A percentile compares a stretch with the other conserved stretches of the same genome.
Conservation (phyloP, 1,140 invertebrate species). For the Caenorhabditis latens region DNA sequence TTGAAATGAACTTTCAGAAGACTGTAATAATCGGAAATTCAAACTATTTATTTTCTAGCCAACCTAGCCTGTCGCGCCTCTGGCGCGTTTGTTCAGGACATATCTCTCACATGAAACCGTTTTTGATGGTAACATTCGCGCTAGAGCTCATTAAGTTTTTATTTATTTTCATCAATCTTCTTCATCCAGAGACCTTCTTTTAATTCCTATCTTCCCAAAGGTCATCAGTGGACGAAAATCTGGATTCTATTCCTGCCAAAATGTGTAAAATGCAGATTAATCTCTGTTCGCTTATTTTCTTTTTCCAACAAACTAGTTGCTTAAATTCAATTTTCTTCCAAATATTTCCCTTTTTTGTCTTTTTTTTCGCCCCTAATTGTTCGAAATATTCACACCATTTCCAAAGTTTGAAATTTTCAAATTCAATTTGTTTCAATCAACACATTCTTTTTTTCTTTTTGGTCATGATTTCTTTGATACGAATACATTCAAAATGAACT, state of each 20-base stretch:
- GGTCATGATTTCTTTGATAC: no score
- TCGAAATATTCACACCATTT: not conserved
- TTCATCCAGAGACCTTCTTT: not conserved
- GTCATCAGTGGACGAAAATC: not conserved
- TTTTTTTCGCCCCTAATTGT: not conserved
- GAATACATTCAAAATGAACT: no score
- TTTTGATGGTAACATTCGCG: no score
- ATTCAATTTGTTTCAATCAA: conserved; percentile 15
- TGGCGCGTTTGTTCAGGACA: no score
- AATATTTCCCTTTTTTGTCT: not conserved
- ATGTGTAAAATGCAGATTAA: not conserved
- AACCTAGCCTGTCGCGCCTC: no score
- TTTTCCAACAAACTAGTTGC: not conserved
- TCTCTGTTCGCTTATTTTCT: conserved; percentile 19
- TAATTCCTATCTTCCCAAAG: not conserved
- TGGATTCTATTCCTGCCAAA: not conserved
- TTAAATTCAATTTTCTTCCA: conserved; percentile 28
- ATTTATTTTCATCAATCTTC: no score
- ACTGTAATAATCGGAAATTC: no score
- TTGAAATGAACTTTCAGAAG: no score
- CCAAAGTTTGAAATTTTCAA: not conserved
- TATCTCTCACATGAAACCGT: no score
- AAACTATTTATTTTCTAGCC: no score
- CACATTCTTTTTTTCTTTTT: not conserved
- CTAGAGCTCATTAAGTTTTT: no score